phyloP scores from a whole-genome alignment of 1,140 invertebrate species.

The Eubasilissa regina region DNA sequence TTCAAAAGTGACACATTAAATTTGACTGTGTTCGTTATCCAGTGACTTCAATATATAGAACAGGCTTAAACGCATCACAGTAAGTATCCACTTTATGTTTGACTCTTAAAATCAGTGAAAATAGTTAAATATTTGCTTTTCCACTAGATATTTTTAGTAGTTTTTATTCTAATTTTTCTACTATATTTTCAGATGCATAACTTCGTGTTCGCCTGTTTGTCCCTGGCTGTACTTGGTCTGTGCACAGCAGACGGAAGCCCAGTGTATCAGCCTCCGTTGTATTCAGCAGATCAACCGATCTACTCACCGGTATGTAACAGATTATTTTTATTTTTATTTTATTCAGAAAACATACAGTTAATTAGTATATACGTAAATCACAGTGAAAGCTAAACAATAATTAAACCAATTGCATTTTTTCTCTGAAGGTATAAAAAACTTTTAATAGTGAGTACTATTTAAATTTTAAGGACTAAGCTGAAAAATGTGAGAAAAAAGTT shows the following conservation, averaged over 20 bases:
- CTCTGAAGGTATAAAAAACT: too few species aligned
- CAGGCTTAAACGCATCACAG: neutral
- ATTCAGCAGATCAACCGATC: conserved; percentile 51
- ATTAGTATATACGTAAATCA: too few species aligned
- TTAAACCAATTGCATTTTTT: too few species aligned
- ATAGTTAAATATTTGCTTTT: too few species aligned
- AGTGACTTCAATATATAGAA: neutral
- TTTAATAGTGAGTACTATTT: too few species aligned
- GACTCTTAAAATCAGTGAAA: neutral
- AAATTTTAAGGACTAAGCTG: too few species aligned
- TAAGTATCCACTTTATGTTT: neutral
- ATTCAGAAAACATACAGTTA: too few species aligned
- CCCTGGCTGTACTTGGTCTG: conserved; percentile 4
- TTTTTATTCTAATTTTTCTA: neutral
- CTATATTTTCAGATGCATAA: conserved; percentile 32
- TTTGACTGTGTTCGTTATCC: neutral
- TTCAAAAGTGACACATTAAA: too few species aligned
- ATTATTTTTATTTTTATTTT: too few species aligned
- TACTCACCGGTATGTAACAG: conserved; percentile 48
- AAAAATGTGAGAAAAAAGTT: too few species aligned
- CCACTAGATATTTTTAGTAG: neutral
- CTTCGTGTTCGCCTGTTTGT: conserved; percentile 4
- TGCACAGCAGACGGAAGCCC: conserved; percentile 36
- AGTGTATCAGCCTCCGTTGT: conserved; percentile 24
- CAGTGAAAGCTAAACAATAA: too few species aligned